Evolutionary conservation across 1,140 invertebrate species (phyloP), one percentile per base, ranked within the genome.

Genomic region (Diorhabda carinulata): DNA sequence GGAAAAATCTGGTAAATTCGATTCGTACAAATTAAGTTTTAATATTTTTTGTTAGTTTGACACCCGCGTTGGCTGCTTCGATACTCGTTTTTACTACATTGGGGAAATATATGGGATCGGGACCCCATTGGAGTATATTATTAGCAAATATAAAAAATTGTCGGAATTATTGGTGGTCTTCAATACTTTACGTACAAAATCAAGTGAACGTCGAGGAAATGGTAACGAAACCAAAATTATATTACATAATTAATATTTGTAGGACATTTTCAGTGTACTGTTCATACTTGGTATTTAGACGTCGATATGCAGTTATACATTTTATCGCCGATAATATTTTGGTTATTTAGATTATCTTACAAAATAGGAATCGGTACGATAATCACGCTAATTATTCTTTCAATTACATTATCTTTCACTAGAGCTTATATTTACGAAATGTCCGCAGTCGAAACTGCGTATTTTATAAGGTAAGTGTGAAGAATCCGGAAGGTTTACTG

Each of bases 31-130:
- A 25, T 25, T 25, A 25, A 25, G 25, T 25, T 25, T 25, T 25
- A 25, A 25, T 25, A 25, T 70, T 10, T 25, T 78, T 86, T 25
- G 25, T 25, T 41, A 83, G 87, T 5, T 80, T 90, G 69, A 88
- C 88, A 0, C 87, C 88, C 0, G 79, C 87, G 2, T 80, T 89
- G 41, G 86, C 85, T 47, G 78, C 85, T 2, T 77, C 85, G 2
- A 74, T 88, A 3, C 78, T 87, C 8, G 79, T 87, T 69, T 80
- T 84, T 5, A 84, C 85, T 84, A 40, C 70, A 2, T 72, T 86
- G 3, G 80, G 85, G 8, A 81, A 83, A 63, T 86, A 86, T 66
- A 73, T 88, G 3, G 82, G 84, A 2, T 80, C 83, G 61, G 88
- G 89, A 3, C 88, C 89, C 5, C 78, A 83, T 63, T 77, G 76